These are phyloP conservation scores for Xiphias gladius DNA, from an alignment of 2,113 vertebrate genomes.

Conservation along the genomic window DNA sequence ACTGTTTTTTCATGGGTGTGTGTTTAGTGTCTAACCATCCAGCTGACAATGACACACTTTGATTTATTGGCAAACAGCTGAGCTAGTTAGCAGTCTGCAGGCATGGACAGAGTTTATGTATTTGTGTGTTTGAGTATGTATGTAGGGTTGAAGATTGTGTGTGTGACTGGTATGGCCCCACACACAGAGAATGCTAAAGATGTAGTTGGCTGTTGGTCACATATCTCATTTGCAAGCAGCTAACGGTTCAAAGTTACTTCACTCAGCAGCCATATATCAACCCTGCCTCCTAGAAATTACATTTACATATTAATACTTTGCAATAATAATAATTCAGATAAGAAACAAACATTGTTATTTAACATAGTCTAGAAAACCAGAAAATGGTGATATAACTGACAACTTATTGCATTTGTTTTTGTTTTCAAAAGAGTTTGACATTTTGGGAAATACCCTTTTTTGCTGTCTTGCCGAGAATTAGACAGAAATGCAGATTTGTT, in stretches of 20 bases:
- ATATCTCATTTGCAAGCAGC: slow-evolving; percentile 37
- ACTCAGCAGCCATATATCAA: background rate
- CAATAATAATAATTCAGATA: background rate
- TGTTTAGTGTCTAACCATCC: slow-evolving; percentile 91
- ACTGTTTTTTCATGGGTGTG: slow-evolving; percentile 81
- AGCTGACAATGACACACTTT: slow-evolving; percentile 91
- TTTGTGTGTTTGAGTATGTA: slow-evolving; percentile 14
- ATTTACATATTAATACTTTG: background rate
- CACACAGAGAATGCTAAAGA: slow-evolving; percentile 29
- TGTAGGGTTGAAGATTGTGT: background rate
- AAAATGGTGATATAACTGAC: too few relatives aligned
- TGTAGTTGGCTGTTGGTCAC: slow-evolving; percentile 30
- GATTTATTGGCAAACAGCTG: slow-evolving; percentile 94
- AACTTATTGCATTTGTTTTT: too few relatives aligned
- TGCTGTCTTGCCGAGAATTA: background rate
- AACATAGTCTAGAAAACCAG: too few relatives aligned
- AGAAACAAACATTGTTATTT: too few relatives aligned
- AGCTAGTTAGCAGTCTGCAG: slow-evolving; percentile 89
- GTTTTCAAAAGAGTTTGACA: too few relatives aligned
- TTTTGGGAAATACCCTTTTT: background rate
- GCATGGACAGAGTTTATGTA: slow-evolving; percentile 28
- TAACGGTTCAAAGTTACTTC: slow-evolving; percentile 42
- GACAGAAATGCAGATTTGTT: background rate
- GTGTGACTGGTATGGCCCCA: slow-evolving; percentile 19
- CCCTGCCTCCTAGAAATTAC: background rate